Percentiles rank a stretch among this genome's conserved stretches.
Evolutionary conservation across 2,113 vertebrate genomes (phyloP).

Genomic region (Pterocles burchelli): DNA sequence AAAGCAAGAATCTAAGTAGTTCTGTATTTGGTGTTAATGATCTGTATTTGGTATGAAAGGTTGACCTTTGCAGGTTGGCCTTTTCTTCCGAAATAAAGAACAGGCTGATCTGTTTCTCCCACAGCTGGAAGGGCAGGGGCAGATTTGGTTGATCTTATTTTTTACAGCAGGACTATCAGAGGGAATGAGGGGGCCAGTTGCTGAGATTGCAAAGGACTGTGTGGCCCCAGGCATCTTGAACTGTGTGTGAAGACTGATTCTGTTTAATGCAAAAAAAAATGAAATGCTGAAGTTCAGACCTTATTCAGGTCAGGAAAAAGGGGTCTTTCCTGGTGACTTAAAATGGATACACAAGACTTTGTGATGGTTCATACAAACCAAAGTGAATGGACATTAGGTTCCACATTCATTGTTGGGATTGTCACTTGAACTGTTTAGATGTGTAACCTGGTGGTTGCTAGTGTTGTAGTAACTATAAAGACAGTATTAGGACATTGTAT

Average conservation of each 20-base stretch:
- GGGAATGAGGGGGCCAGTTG: neutral
- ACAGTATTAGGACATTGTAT: neutral
- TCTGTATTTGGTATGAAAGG: neutral
- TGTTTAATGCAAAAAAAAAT: neutral
- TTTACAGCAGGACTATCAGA: neutral
- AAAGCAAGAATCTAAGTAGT: neutral
- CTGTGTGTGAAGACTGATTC: neutral
- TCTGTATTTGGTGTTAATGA: neutral
- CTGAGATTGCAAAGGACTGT: slow-evolving; percentile 11
- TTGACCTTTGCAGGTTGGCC: neutral
- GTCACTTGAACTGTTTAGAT: neutral
- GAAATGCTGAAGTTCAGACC: neutral
- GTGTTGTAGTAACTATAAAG: neutral
- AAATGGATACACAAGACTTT: neutral
- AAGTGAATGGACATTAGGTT: neutral
- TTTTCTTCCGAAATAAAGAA: neutral
- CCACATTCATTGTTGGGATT: neutral
- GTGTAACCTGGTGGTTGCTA: neutral
- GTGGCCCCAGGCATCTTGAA: neutral
- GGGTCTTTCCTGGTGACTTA: neutral
- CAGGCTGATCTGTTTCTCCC: slow-evolving; percentile 1
- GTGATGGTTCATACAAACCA: neutral
- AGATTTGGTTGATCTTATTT: neutral
- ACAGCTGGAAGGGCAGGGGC: neutral
- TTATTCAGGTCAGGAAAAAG: neutral